Conservation (phyloP, 2,113 vertebrate genomes). For the Rutilus rutilus region DNA sequence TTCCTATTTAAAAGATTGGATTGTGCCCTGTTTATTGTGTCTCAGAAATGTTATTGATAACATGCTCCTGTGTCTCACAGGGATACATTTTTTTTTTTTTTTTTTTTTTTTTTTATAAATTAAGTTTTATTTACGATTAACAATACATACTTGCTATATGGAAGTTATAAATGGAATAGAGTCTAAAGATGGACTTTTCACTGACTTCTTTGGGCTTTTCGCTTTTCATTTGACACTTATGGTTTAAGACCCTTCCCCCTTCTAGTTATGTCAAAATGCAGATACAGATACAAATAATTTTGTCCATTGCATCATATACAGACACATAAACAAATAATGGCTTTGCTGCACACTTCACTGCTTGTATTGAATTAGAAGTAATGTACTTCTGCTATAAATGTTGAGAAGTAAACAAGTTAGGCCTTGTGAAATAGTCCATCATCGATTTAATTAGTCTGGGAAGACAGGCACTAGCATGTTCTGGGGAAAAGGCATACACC, state of each 20-base stretch:
- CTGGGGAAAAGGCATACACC: constrained; percentile 45
- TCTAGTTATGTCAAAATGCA: neutral
- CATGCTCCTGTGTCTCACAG: too few relatives aligned
- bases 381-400: neutral
- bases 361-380: neutral
- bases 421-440: constrained; percentile 23
- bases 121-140: neutral
- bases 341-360: neutral
- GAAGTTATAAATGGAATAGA: neutral
- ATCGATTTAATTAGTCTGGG: constrained; percentile 32
- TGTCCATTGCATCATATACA: neutral
- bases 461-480: constrained; percentile 48
- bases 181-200: neutral
- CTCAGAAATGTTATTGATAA: too few relatives aligned
- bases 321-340: neutral
- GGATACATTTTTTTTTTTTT: too few relatives aligned
- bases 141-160: neutral
- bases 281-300: neutral
- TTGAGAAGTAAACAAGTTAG: neutral
- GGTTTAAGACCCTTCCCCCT: neutral
- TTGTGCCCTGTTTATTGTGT: too few relatives aligned
- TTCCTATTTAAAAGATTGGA: too few relatives aligned
- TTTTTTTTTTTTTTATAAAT: too few relatives aligned
- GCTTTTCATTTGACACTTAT: neutral
- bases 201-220: neutral